phyloP scores from a whole-genome alignment of 2,797 vertebrate genomes.

The Hafferia zeledoni region DNA sequence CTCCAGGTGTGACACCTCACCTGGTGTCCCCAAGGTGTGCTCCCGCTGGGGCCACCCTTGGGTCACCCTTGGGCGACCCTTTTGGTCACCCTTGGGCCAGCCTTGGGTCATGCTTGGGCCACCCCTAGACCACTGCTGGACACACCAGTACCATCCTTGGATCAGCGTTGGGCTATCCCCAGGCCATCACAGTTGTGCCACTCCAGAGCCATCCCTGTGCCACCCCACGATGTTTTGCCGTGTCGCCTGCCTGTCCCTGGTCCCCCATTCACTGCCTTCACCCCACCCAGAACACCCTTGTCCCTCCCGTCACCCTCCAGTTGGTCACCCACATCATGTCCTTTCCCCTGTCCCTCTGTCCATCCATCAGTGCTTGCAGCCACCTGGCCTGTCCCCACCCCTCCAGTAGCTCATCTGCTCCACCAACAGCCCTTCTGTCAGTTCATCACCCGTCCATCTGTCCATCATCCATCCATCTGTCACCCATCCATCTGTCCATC shows the following conservation, averaged over 20 bases:
- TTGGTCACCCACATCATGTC: not conserved
- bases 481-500: not conserved
- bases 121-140: not conserved
- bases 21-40: not conserved
- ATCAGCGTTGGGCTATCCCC: too few species aligned
- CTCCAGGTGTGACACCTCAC: not conserved
- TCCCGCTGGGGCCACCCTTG: not conserved
- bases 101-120: not conserved
- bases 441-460: not conserved
- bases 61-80: not conserved
- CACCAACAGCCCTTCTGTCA: not conserved
- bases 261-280: not conserved
- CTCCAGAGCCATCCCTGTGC: not conserved
- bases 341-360: not conserved
- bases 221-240: not conserved
- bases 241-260: not conserved
- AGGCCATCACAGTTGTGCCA: not conserved
- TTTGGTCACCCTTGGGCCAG: too few species aligned
- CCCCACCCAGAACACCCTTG: too few species aligned
- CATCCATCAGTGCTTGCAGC: fast-evolving
- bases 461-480: not conserved
- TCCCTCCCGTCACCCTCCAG: not conserved
- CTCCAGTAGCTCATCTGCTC: not conserved
- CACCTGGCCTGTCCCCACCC: not conserved
- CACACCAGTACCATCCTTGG: not conserved